Conservation (phyloP, 2,113 vertebrate species). For the Chaetodon auriga region DNA sequence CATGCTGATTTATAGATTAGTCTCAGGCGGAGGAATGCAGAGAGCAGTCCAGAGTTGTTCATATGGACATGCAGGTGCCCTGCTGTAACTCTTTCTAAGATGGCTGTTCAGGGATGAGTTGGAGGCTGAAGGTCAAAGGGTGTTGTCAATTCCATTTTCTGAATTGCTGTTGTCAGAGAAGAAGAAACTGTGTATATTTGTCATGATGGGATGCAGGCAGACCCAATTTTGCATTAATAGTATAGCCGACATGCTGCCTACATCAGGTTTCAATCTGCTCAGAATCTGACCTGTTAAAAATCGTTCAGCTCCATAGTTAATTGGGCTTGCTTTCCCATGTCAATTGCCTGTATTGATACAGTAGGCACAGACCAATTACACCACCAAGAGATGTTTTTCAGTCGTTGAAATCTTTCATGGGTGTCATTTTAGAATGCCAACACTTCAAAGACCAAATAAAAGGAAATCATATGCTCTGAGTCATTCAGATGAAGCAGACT, state of each 20-base stretch:
- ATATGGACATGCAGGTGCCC: conserved; percentile 44
- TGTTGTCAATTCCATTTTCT: conserved; percentile 41
- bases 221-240: neutral
- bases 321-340: conserved; percentile 9
- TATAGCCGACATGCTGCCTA: neutral
- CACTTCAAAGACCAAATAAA: conserved; percentile 57
- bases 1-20: conserved; percentile 55
- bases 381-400: conserved; percentile 11
- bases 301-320: neutral
- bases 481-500: conserved; percentile 71
- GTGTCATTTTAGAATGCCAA: conserved; percentile 27
- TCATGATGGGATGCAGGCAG: neutral
- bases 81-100: conserved; percentile 32
- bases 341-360: conserved; percentile 4
- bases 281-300: neutral
- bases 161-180: conserved; percentile 16
- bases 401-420: conserved; percentile 25
- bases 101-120: conserved; percentile 41
- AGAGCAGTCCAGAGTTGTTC: conserved; percentile 34
- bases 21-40: conserved; percentile 53
- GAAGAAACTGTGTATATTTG: neutral
- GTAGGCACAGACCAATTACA: conserved; percentile 31
- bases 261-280: neutral
- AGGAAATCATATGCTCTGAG: conserved; percentile 69
- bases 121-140: conserved; percentile 58